These are phyloP conservation scores for Fragum whitleyi DNA, from an alignment of 2,888 invertebrate genomes.

Conservation along the genomic window DNA sequence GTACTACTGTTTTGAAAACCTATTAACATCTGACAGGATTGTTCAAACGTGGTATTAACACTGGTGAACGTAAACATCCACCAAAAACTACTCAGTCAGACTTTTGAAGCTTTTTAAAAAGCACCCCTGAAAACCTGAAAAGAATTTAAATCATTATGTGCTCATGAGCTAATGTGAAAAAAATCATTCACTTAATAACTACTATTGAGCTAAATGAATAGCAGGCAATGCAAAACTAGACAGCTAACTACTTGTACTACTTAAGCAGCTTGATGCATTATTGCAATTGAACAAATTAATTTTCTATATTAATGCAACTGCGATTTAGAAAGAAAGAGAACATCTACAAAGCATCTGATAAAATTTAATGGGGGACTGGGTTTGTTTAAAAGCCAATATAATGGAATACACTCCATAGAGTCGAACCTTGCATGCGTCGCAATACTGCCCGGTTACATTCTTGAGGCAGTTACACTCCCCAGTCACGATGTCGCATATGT, in stretches of 20 bases:
- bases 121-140: no score
- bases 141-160: no score
- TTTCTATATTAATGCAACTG: not conserved
- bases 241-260: not conserved
- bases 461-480: conserved; percentile 86
- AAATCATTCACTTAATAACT: no score
- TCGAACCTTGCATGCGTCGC: conserved; percentile 90
- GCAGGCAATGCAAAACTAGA: not conserved
- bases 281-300: not conserved
- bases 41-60: no score
- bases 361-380: not conserved
- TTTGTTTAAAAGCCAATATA: not conserved
- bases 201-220: not conserved
- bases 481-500: conserved; percentile 89
- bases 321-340: not conserved
- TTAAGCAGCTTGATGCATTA: not conserved
- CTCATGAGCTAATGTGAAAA: no score
- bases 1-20: no score
- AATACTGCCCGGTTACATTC: conserved; percentile 94
- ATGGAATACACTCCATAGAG: conserved; percentile 12
- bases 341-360: not conserved
- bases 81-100: no score
- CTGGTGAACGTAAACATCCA: no score
- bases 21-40: no score
- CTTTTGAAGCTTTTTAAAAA: no score